These are phyloP conservation scores for Drosophila yakuba DNA, from an alignment of 1,140 invertebrate genomes.

Conservation along the genomic window DNA sequence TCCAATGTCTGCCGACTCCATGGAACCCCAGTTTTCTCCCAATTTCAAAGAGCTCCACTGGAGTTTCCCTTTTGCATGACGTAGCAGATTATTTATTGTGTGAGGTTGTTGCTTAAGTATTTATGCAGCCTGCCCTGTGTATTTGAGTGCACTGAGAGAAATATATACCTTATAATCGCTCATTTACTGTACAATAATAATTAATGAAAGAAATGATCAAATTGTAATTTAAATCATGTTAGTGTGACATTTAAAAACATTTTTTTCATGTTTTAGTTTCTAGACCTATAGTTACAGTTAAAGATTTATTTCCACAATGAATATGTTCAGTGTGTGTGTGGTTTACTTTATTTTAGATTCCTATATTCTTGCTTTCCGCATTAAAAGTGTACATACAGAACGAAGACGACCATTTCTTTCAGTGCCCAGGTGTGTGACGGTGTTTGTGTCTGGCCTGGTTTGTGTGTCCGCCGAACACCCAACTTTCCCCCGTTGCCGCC, in stretches of 20 bases:
- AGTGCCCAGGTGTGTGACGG: constrained; percentile 30
- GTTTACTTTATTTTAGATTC: no score
- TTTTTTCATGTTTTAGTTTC: not conserved
- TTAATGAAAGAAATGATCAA: no score
- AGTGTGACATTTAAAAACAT: no score
- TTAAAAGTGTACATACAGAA: no score
- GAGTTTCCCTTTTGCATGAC: constrained; percentile 64
- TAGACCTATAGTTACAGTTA: no score
- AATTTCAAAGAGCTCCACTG: constrained; percentile 25
- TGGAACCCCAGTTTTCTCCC: constrained; percentile 12
- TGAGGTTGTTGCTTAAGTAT: constrained; percentile 68
- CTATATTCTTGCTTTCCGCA: no score
- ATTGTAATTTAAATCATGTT: no score
- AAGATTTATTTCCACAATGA: no score
- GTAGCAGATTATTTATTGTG: constrained; percentile 80
- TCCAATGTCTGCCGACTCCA: constrained; percentile 55
- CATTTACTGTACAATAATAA: not conserved
- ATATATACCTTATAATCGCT: not conserved
- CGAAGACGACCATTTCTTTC: not conserved
- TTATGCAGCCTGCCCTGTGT: constrained; percentile 43
- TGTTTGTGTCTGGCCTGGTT: constrained; percentile 49
- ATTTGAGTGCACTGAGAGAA: constrained; percentile 20
- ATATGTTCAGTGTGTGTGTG: no score
- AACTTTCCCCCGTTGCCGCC: not conserved
- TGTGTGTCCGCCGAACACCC: constrained; percentile 39